Base-by-base conservation (phyloP, 2,888 invertebrate species). In the Microctonus hyperodae region DNA sequence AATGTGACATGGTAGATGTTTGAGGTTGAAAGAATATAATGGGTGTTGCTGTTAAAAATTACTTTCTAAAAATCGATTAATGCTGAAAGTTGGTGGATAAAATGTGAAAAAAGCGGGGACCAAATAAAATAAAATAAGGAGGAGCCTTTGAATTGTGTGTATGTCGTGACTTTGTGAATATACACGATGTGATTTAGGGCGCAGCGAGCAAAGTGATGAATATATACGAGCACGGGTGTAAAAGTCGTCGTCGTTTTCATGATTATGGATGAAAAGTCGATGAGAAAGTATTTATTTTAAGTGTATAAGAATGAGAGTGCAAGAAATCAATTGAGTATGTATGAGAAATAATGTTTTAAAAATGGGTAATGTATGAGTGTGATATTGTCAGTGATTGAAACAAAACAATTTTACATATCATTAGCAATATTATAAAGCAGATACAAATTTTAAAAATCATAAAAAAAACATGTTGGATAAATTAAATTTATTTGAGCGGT, bases 381-480 rank as follows among this genome's bases (percentile, higher is more conserved):
- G 35, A 25, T 22, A 23, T 57, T 11, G 28, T 28, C 20, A 20
- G 57, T 57, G 11, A 44, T 16, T 20, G 16, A 44, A 37, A 33
- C 22, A 37, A 9, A 51, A 23, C 51, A 57, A 57, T 33, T 35
- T 33, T 22, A 55, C 57, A 59, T 59, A 59, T 59, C 59, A 59
- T 58, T 58, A 58, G 58, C 33, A 28, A 31, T 37, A 13, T 23
- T 23, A 51, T 23, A 5, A 40, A 40, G 11, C 11, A n/a, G 23
- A n/a, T 51, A 5, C 1, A 25, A 50, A 23, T n/a, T 51, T 2
- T 22, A 23, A 13, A 10, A 23, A 51, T 1, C 22, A 23, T 22
- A 5, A n/a, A 10, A n/a, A 10, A 4, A 23, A 23, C 11, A 11
- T 22, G 51, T 51, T 51, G 11, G 23, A 22, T 23, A 23, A 23